These are phyloP conservation scores for Geothlypis trichas DNA, from an alignment of 2,113 vertebrate species.

Conservation along the genomic window DNA sequence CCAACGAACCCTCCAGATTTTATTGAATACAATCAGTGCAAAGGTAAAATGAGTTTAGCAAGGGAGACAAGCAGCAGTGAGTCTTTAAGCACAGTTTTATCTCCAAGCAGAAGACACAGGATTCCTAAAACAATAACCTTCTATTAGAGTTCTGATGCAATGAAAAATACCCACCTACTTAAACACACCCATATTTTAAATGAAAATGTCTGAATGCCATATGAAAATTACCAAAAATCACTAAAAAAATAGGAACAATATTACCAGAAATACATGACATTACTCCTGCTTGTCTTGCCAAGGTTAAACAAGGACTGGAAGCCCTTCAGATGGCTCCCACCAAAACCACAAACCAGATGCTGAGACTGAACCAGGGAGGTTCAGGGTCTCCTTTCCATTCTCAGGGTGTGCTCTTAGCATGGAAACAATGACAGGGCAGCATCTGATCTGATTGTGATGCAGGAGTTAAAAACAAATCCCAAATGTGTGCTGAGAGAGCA, in stretches of 20 bases:
- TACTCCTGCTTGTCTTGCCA: not conserved
- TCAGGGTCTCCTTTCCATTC: not conserved
- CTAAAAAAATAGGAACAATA: slow-evolving; percentile 11
- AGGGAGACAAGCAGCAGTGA: not conserved
- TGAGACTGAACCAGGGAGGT: slow-evolving; percentile 3
- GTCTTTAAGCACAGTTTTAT: not conserved
- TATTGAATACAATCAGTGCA: not conserved
- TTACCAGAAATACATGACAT: too few species aligned
- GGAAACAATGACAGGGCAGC: not conserved
- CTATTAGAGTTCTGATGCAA: not conserved
- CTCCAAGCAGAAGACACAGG: not conserved
- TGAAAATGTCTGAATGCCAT: not conserved
- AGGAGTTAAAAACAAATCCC: not conserved
- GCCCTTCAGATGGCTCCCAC: not conserved
- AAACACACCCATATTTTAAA: not conserved
- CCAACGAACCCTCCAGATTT: not conserved
- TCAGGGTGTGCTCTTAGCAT: not conserved
- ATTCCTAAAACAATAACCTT: not conserved
- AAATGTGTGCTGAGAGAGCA: not conserved
- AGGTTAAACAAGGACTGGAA: slow-evolving; percentile 17
- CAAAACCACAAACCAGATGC: slow-evolving; percentile 31
- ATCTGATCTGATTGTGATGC: not conserved
- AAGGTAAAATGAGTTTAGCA: not conserved
- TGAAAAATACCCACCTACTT: not conserved
- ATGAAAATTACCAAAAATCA: slow-evolving; percentile 16